phyloP scores from a whole-genome alignment of 2,113 vertebrate species.

The Scomber colias region DNA sequence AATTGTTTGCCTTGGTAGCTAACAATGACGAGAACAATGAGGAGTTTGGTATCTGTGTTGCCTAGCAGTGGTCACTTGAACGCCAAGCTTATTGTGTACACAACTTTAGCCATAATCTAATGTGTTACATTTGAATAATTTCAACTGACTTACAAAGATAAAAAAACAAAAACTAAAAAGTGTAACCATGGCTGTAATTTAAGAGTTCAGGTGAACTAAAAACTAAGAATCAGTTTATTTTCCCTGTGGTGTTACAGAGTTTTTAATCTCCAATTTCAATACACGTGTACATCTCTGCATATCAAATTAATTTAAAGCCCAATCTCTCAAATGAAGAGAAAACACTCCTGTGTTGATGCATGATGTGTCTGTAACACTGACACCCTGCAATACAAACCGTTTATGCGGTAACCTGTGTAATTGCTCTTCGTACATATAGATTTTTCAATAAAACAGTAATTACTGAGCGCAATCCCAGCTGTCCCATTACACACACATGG shows the following conservation, averaged over 20 bases:
- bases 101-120: too few relatives aligned
- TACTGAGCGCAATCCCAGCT: slow-evolving; percentile 67
- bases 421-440: slow-evolving; percentile 66
- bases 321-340: slow-evolving; percentile 52
- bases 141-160: not conserved
- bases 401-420: slow-evolving; percentile 51
- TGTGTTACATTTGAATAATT: not conserved
- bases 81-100: too few relatives aligned
- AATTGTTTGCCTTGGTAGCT: too few relatives aligned
- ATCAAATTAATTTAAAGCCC: slow-evolving; percentile 29
- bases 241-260: not conserved
- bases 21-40: too few relatives aligned
- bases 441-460: slow-evolving; percentile 79
- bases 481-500: slow-evolving; percentile 62
- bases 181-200: not conserved
- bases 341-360: slow-evolving; percentile 29
- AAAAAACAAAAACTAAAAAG: too few relatives aligned
- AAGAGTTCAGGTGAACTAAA: not conserved
- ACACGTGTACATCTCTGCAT: not conserved
- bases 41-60: too few relatives aligned
- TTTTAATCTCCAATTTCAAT: slow-evolving; percentile 47
- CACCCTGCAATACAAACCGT: slow-evolving; percentile 35
- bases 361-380: slow-evolving; percentile 33
- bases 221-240: slow-evolving; percentile 13
- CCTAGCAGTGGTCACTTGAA: not conserved